phyloP scores from a whole-genome alignment of 92 coral and sea anemone species.

The Porites divaricata region DNA sequence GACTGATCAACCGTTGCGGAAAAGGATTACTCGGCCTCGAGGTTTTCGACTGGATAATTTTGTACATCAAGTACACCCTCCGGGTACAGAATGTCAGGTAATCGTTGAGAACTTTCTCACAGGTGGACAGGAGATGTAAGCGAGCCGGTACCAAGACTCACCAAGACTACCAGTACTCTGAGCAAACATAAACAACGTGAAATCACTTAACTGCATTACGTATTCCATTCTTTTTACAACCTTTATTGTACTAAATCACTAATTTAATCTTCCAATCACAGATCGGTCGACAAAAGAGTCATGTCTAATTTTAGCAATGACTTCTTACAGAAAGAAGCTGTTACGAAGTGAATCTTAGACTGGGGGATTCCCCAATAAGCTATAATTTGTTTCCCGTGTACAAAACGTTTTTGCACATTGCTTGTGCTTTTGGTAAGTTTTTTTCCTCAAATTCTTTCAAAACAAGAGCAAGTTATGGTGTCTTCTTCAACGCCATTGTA shows the following conservation, averaged over 20 bases:
- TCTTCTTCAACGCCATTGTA: neutral
- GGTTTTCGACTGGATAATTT: too few species aligned
- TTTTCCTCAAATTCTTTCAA: neutral
- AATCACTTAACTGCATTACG: neutral
- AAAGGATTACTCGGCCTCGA: too few species aligned
- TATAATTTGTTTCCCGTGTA: neutral
- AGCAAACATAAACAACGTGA: neutral
- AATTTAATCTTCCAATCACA: slow-evolving; percentile 6
- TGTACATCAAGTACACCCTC: too few species aligned
- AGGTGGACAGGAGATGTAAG: too few species aligned
- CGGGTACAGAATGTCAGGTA: too few species aligned
- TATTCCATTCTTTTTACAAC: neutral
- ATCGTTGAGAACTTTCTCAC: too few species aligned
- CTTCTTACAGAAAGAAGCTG: neutral
- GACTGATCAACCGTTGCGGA: too few species aligned
- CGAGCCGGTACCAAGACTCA: too few species aligned
- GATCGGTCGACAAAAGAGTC: slow-evolving; percentile 1
- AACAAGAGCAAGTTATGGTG: neutral
- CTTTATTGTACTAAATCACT: neutral
- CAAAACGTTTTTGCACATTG: neutral
- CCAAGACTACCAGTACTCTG: too few species aligned
- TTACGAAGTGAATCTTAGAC: slow-evolving; percentile 17
- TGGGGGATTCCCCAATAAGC: slow-evolving; percentile 48
- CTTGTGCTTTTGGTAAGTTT: too few species aligned
- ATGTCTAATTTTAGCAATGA: slow-evolving; percentile 51